phyloP scores from a whole-genome alignment of 2,888 invertebrate genomes.

The Stenolophus ochropezus region DNA sequence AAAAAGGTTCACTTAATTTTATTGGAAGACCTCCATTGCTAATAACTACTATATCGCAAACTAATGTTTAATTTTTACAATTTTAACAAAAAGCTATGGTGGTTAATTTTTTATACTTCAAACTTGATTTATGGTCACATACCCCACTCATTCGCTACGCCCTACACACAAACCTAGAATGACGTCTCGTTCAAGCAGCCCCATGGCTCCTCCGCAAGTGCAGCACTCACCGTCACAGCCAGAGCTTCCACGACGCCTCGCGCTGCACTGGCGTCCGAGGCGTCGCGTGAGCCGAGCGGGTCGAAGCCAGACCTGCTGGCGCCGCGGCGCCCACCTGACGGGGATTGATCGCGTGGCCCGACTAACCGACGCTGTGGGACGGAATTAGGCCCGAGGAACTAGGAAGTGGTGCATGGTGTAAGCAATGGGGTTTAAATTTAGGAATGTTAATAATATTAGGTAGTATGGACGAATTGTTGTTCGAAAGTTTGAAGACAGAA shows the following conservation, averaged over 20 bases:
- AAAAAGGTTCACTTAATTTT: too few species aligned
- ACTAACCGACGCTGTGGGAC: background rate
- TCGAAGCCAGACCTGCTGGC: conserved; percentile 68
- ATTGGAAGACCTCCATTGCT: too few species aligned
- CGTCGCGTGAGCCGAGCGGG: conserved; percentile 51
- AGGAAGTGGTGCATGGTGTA: background rate
- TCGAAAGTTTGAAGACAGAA: too few species aligned
- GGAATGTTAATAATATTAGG: too few species aligned
- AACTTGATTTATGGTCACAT: too few species aligned
- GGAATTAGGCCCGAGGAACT: too few species aligned
- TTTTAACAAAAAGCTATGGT: too few species aligned
- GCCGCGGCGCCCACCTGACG: conserved; percentile 62
- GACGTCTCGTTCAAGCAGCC: conserved; percentile 49
- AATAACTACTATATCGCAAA: too few species aligned
- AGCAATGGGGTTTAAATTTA: background rate
- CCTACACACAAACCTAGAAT: conserved; percentile 37
- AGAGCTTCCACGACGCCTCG: background rate
- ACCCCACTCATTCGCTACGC: background rate
- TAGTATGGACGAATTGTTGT: too few species aligned
- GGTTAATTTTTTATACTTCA: too few species aligned
- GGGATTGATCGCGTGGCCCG: conserved; percentile 32
- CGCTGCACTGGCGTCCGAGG: conserved; percentile 1
- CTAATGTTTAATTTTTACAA: too few species aligned
- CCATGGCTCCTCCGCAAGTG: conserved; percentile 24
- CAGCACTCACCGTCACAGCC: conserved; percentile 6